Conservation (phyloP, 2,888 invertebrate species). For the Ommatoiulus sabulosus region DNA sequence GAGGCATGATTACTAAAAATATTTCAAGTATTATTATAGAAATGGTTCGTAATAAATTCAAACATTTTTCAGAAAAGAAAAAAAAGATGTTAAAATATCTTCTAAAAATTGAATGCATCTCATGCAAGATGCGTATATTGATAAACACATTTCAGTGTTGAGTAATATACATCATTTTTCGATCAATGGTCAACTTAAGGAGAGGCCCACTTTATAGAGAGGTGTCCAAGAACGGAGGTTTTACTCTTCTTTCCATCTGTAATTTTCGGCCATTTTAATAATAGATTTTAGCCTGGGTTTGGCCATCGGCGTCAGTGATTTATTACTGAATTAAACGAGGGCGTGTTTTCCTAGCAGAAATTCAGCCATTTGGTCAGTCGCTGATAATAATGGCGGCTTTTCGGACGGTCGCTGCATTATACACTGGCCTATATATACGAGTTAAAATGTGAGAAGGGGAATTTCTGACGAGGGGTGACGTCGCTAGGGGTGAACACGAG, state of each 20-base stretch:
- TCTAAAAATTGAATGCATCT: no score
- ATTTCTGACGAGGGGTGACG: background rate
- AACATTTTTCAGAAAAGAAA: no score
- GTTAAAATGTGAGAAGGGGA: background rate
- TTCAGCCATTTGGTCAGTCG: constrained; percentile 12
- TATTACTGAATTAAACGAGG: constrained; percentile 35
- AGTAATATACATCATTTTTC: no score
- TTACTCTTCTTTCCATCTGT: constrained; percentile 23
- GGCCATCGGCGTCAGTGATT: background rate
- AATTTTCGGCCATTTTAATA: constrained; percentile 25
- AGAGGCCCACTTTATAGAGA: background rate
- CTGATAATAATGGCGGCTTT: constrained; percentile 17
- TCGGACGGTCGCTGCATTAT: background rate
- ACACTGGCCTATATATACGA: constrained; percentile 7
- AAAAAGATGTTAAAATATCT: no score
- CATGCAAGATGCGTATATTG: no score
- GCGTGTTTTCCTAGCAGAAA: constrained; percentile 4
- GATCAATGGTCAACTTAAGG: background rate
- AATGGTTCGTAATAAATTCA: no score
- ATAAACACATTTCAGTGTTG: no score
- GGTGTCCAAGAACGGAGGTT: constrained; percentile 30
- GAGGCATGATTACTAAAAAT: no score
- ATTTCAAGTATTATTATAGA: no score
- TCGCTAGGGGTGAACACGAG: constrained; percentile 2
- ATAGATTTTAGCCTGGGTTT: constrained; percentile 22